These are phyloP conservation scores for Heterodera filipjevi DNA, from an alignment of 2,888 invertebrate species.

Conservation along the genomic window DNA sequence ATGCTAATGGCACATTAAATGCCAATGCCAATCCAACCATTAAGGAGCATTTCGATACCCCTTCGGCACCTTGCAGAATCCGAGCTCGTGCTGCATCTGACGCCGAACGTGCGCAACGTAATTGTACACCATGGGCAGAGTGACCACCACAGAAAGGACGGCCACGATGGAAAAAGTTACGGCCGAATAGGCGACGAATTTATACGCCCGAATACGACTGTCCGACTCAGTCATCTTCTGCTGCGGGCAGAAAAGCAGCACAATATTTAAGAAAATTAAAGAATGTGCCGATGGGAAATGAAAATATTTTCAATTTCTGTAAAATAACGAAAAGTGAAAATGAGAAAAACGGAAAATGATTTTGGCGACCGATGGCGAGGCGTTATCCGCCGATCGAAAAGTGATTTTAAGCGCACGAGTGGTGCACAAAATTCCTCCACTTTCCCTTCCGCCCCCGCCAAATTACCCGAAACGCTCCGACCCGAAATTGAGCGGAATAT, in stretches of 20 bases:
- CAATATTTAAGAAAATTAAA: too few species aligned
- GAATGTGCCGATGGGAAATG: too few species aligned
- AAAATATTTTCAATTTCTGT: too few species aligned
- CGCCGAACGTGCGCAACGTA: constrained; percentile 63
- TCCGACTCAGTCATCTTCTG: constrained; percentile 39
- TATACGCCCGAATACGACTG: constrained; percentile 65
- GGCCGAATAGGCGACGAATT: constrained; percentile 65
- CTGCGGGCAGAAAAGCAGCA: not conserved
- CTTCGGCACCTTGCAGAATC: constrained; percentile 62
- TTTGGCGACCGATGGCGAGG: not conserved
- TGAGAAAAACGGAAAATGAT: not conserved
- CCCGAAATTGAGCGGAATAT: not conserved
- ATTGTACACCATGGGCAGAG: constrained; percentile 64
- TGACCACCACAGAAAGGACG: constrained; percentile 64
- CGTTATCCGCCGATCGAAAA: not conserved
- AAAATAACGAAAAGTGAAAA: too few species aligned
- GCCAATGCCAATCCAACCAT: not conserved
- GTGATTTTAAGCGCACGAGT: constrained; percentile 2
- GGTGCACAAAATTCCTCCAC: not conserved
- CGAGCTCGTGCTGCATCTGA: constrained; percentile 65
- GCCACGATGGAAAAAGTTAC: constrained; percentile 65
- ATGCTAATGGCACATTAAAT: not conserved
- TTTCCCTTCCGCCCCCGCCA: not conserved
- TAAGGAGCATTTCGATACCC: not conserved
- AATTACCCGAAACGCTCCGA: not conserved